Percentiles rank a stretch among this genome's conserved stretches.
Evolutionary conservation across 1,140 invertebrate species (phyloP).

Genomic region (Pseudomyrmex sp.): DNA sequence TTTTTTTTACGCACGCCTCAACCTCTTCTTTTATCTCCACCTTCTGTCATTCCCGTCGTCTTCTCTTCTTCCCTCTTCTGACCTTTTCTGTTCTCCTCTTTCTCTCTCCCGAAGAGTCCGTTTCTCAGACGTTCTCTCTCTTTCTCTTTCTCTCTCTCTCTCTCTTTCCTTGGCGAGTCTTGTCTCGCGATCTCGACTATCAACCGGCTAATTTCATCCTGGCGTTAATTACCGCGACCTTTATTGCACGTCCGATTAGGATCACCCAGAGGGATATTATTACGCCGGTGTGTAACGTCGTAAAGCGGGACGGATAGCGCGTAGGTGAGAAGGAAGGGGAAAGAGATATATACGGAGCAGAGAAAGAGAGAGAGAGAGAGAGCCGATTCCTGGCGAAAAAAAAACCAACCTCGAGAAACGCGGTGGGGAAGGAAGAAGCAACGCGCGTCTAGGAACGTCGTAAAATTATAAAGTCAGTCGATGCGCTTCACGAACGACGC

Average conservation of each 20-base stretch:
- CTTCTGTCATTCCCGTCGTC: not conserved
- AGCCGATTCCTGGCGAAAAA: slow-evolving; percentile 17
- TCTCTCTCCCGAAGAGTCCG: not conserved
- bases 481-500: slow-evolving; percentile 70
- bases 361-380: slow-evolving; percentile 2
- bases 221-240: slow-evolving; percentile 81
- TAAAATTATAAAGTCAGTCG: slow-evolving; percentile 80
- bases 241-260: slow-evolving; percentile 80
- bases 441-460: slow-evolving; percentile 68
- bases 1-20: not conserved
- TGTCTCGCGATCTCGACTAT: slow-evolving; percentile 7
- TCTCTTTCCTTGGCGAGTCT: not conserved
- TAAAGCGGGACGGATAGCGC: slow-evolving; percentile 66
- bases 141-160: not conserved
- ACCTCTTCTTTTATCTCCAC: not conserved
- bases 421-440: slow-evolving; percentile 29
- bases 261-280: slow-evolving; percentile 75
- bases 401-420: not conserved
- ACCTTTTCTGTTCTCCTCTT: slow-evolving; percentile 6
- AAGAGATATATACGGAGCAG: slow-evolving; percentile 11
- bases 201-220: slow-evolving; percentile 74
- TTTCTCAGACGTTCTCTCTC: not conserved
- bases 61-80: not conserved
- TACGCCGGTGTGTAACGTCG: slow-evolving; percentile 72
- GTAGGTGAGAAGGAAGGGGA: not conserved